Evolutionary conservation across 2,797 vertebrate species (phyloP), one percentile per base, ranked within the genome.

Genomic region (Rhinophrynus dorsalis): DNA sequence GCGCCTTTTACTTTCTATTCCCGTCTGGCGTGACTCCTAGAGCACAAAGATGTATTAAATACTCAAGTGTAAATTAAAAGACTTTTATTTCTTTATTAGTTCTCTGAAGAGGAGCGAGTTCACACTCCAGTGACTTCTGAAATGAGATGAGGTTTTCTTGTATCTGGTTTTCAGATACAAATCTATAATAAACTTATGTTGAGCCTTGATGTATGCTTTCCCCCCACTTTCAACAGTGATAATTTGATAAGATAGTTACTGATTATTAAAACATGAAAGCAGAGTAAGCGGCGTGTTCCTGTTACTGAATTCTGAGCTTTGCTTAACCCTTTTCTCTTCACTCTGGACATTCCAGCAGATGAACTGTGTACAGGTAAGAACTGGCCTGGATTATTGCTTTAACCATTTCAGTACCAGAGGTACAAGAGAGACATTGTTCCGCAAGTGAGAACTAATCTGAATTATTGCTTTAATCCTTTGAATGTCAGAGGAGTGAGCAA

Each of bases 201-300:
- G 29, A 24, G 27, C 42, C 40, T 40, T 17, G 50, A 59, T 32
- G 23, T 24, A 15, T 33, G 15, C 10, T 23, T 27, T 11, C 30
- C 50, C n/a, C 27, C 18, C 13, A 38, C 37, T 56, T 63, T 30
- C 44, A 13, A 18, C 30, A 50, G 30, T 50, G 26, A 50, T 20
- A 24, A 40, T 38, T 29, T 40, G 24, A 62, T 55, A 62, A 68
- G 42, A 54, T 62, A 71, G 24, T 64, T 40, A 29, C 68, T 44
- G 33, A 57, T 71, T 71, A 64, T 57, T 71, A 71, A 71, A 71
- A 71, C 68, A 64, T 57, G 23, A 51, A 57, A 48, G 24, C 40
- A 56, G 29, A 40, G n/a, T n/a, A n/a, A n/a, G n/a, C n/a, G n/a
- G n/a, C n/a, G n/a, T n/a, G n/a, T n/a, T n/a, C n/a, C n/a, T n/a